phyloP scores from a whole-genome alignment of 2,888 invertebrate species.

The Epinotia brunnichana region DNA sequence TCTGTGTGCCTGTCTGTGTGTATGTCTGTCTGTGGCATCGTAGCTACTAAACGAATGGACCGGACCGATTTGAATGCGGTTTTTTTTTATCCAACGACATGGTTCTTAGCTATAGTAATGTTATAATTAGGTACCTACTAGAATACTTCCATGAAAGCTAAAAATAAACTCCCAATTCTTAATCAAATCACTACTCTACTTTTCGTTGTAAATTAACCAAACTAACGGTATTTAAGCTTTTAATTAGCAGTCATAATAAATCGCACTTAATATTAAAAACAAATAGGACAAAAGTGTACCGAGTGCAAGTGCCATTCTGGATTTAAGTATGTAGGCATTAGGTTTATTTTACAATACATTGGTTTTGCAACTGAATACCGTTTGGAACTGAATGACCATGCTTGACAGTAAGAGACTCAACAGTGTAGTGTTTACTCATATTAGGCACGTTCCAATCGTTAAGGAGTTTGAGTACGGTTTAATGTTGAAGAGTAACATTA shows the following conservation, averaged over 20 bases:
- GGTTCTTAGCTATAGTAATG: too few species aligned
- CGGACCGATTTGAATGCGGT: too few species aligned
- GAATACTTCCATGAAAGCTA: background rate
- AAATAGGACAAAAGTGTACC: background rate
- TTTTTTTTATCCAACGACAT: too few species aligned
- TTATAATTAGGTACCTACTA: background rate
- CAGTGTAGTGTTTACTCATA: slow-evolving; percentile 32
- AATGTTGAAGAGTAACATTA: slow-evolving; percentile 32
- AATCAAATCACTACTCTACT: background rate
- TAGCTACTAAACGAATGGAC: too few species aligned
- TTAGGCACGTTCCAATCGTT: slow-evolving; percentile 42
- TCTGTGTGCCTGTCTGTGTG: too few species aligned
- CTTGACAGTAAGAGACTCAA: slow-evolving; percentile 39
- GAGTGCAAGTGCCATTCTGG: background rate
- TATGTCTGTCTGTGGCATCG: too few species aligned
- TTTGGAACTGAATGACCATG: background rate
- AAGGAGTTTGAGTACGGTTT: slow-evolving; percentile 15
- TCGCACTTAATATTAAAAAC: background rate
- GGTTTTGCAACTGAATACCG: background rate
- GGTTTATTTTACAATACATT: background rate
- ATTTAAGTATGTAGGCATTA: background rate
- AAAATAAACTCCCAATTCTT: too few species aligned
- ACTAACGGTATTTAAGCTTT: slow-evolving; percentile 19
- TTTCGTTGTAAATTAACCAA: background rate
- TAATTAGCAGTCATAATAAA: slow-evolving; percentile 24